Base-by-base conservation (phyloP, 2,888 invertebrate species). In the Patella caerulea region DNA sequence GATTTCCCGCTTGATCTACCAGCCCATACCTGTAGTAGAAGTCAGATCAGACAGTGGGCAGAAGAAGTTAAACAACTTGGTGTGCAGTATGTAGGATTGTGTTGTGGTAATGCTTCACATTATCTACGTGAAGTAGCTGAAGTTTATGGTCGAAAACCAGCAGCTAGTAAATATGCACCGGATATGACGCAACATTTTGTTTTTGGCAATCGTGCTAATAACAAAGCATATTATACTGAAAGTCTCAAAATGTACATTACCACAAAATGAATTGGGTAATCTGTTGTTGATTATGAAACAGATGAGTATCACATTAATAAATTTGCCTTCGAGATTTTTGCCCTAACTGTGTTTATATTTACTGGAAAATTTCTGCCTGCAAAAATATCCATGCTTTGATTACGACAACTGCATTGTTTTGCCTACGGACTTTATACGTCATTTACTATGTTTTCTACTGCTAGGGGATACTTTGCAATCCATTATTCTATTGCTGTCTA, bases 91-190 rank as follows among this genome's bases (percentile, higher is more conserved):
- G 73, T 88, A 1, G 88, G 88, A 2, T 78, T 88, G 19, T 88
- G 88, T 77, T 88, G 88, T 74, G 88, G 88, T 5, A 86, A 88
- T 69, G 81, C 83, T 15, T 76, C 86, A 2, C 84, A 86, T 73
- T 86, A 86, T 78, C 78, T 82, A 19, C 80, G 87, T 45, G 75
- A 81, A 5, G 75, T 88, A 71, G 85, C 86, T 19, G 87, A 83
- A 65, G 80, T 71, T 11, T 74, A 84, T 3, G 87, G 86, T 2
- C 77, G 83, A 19, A 24, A 34, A 14, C 82, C 85, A 1, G 81
- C 83, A 1, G 82, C 85, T 45, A 79, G 78, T 73, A 70, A 75
- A 24, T 85, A 80, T 72, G 80, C 84, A 9, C 72, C 82, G 1
- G 76, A 83, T 59, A 83, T 84, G 83, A 29, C 71, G 56, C 34